phyloP scores from a whole-genome alignment of 2,113 vertebrate genomes.

The Capreolus pygargus region DNA sequence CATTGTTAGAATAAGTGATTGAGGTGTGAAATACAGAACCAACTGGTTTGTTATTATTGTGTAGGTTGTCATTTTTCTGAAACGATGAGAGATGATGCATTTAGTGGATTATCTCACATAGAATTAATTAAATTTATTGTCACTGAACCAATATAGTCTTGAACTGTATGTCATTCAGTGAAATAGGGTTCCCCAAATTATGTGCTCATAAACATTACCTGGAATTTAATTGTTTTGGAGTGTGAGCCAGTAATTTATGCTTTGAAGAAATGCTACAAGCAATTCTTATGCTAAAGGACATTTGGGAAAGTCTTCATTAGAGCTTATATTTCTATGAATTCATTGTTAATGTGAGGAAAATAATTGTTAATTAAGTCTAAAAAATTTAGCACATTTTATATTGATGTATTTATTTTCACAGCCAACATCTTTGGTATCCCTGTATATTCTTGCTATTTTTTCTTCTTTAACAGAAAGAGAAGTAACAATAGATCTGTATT shows the following conservation, averaged over 20 bases:
- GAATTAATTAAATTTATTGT: background rate
- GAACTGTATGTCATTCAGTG: background rate
- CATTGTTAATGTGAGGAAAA: background rate
- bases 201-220: background rate
- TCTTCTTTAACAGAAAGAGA: conserved; percentile 27
- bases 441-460: conserved; percentile 3
- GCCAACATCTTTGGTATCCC: background rate
- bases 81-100: background rate
- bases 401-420: conserved; percentile 19
- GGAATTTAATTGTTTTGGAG: background rate
- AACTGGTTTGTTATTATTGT: background rate
- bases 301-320: background rate
- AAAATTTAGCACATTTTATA: conserved; percentile 4
- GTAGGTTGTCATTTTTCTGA: background rate
- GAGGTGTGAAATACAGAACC: background rate
- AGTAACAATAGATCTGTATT: background rate
- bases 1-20: background rate
- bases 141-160: background rate
- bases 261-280: background rate
- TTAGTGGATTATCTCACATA: background rate
- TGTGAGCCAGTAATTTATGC: background rate
- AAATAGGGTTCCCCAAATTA: background rate
- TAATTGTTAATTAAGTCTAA: background rate
- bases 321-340: conserved; percentile 20
- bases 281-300: background rate